Evolutionary conservation across 2,113 vertebrate genomes (phyloP).

Genomic region (Patagioenas fasciata): DNA sequence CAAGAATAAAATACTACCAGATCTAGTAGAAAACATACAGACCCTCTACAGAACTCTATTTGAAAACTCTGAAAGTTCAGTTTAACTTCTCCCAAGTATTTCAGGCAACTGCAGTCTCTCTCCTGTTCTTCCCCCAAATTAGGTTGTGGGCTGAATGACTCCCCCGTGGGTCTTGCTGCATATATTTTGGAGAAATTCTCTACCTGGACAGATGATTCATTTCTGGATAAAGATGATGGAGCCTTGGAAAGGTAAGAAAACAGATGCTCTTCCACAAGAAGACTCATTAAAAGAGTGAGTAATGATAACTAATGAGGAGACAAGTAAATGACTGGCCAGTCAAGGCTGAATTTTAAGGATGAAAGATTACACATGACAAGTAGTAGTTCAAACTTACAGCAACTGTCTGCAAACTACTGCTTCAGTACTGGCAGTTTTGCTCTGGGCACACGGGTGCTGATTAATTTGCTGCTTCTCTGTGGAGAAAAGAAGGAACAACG

Average conservation of each 20-base stretch:
- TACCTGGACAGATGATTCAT: conserved; percentile 79
- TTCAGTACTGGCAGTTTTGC: not conserved
- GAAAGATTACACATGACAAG: not conserved
- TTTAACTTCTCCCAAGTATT: not conserved
- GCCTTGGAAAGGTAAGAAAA: conserved; percentile 82
- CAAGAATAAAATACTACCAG: not conserved
- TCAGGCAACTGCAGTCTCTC: not conserved
- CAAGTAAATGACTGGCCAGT: not conserved
- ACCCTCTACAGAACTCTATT: not conserved
- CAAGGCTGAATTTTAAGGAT: not conserved
- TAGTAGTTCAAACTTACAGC: not conserved
- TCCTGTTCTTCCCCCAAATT: not conserved
- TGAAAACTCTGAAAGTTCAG: not conserved
- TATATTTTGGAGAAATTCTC: conserved; percentile 91
- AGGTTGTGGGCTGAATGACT: conserved; percentile 86
- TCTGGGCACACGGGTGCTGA: not conserved
- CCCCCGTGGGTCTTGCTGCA: conserved; percentile 85
- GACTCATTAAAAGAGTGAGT: not conserved
- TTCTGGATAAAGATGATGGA: conserved; percentile 77
- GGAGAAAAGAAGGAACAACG: not conserved
- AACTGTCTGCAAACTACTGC: not conserved
- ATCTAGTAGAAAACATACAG: not conserved
- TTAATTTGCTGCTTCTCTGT: not conserved
- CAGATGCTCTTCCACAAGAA: not conserved
- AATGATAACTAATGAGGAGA: not conserved